phyloP scores from a whole-genome alignment of 2,113 vertebrate species.

The Eleginops maclovinus region DNA sequence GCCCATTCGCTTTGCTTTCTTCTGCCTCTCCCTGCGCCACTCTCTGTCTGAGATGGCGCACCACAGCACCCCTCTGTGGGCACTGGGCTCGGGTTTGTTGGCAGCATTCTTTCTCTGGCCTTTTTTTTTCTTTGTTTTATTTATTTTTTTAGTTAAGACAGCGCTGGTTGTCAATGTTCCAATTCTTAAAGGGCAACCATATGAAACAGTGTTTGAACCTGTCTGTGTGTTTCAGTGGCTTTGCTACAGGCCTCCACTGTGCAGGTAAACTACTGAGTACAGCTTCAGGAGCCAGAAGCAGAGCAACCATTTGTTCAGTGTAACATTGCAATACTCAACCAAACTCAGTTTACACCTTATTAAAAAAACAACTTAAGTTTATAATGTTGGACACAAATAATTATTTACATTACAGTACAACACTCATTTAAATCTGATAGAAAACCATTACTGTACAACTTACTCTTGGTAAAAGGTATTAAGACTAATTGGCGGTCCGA shows the following conservation, averaged over 20 bases:
- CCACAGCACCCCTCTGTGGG: constrained; percentile 73
- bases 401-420: background rate
- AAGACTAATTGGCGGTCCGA: no score
- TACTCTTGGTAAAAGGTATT: no score
- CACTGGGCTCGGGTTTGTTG: constrained; percentile 61
- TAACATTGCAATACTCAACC: background rate
- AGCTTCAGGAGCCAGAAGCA: constrained; percentile 21
- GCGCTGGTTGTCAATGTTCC: constrained; percentile 83
- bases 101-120: constrained; percentile 59
- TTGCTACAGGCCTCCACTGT: constrained; percentile 7
- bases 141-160: constrained; percentile 69
- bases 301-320: constrained; percentile 10
- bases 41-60: constrained; percentile 63
- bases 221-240: constrained; percentile 49
- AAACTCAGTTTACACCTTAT: background rate
- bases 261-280: constrained; percentile 24
- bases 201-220: constrained; percentile 82
- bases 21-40: constrained; percentile 56
- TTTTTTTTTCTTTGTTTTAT: constrained; percentile 42
- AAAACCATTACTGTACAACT: no score
- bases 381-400: background rate
- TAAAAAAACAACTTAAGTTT: background rate
- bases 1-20: constrained; percentile 75
- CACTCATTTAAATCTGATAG: background rate
- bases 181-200: constrained; percentile 80